Evolutionary conservation across 2,888 invertebrate species (phyloP), one percentile per base, ranked within the genome.

Genomic region (Parnassius smintheus): DNA sequence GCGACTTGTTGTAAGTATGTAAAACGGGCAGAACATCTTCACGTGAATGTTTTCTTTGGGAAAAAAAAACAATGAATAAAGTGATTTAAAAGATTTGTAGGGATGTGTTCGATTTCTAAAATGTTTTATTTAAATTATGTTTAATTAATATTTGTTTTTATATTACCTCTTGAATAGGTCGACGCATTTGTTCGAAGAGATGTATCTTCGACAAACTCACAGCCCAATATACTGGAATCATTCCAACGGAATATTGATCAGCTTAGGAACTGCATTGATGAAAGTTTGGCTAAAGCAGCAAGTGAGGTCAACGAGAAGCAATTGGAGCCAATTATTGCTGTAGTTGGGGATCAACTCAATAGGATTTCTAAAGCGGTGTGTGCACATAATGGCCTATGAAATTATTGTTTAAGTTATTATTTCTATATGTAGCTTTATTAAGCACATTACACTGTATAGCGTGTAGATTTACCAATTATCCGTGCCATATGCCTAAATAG

Each of bases 281-380:
- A 85, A 67, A 78, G 75, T 41, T 65, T 89, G 35, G 83, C 86
- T 0, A 76, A 70, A 53, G 75, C 79, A 1, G 78, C 81, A 0
- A 80, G 75, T 2, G 82, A 86, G 11, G 78, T 88, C 22, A 82
- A 84, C 46, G 82, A 79, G 52, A 82, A 87, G 25, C 85, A 85
- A 64, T 65, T 90, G 22, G 81, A 86, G 60, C 90, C 90, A 0
- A 66, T 86, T 0, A 79, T 91, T 18, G 73, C 55, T 57, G 71
- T 80, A 11, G 67, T 89, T 35, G 86, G 87, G 2, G 88, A 89
- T 54, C 78, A 85, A 42, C 66, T 89, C 2, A 80, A 81, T 51
- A 80, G 81, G 65, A 75, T 89, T 25, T 80, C 85, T n/a, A 88
- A 81, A 76, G 85, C 80, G 72, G 88, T 88, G 72, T 75, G 77